These are phyloP conservation scores for Spondyliosoma cantharus DNA, from an alignment of 2,797 vertebrate genomes.

Conservation along the genomic window DNA sequence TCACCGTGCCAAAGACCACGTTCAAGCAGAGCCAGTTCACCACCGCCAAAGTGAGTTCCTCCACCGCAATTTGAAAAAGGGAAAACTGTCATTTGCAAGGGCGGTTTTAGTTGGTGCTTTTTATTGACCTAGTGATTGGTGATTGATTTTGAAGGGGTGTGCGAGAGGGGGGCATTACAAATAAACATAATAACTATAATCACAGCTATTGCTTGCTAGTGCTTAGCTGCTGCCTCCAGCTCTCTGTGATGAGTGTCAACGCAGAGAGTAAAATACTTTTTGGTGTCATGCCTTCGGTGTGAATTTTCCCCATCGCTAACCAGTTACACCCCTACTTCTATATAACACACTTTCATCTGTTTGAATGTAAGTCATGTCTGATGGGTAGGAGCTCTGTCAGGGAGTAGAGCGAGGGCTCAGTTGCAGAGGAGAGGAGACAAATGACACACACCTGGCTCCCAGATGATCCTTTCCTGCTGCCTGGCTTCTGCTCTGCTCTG, in stretches of 20 bases:
- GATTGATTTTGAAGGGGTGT: background rate
- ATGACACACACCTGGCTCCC: slow-evolving; percentile 58
- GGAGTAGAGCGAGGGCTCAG: slow-evolving; percentile 47
- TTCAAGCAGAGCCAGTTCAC: slow-evolving; percentile 84
- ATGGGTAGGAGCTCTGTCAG: slow-evolving; percentile 26
- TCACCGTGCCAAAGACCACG: slow-evolving; percentile 81
- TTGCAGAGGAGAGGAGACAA: slow-evolving; percentile 59
- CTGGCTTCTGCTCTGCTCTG: slow-evolving; percentile 68
- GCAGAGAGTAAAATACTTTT: slow-evolving; percentile 20
- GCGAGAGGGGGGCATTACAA: background rate
- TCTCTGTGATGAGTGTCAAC: slow-evolving; percentile 26
- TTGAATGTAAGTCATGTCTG: slow-evolving; percentile 42
- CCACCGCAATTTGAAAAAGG: background rate
- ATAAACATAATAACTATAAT: background rate
- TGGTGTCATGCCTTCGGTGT: slow-evolving; percentile 26
- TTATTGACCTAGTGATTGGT: background rate
- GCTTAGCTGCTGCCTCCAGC: slow-evolving; percentile 33
- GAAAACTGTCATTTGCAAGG: background rate
- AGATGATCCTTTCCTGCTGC: slow-evolving; percentile 67
- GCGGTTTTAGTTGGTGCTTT: background rate
- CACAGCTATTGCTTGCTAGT: slow-evolving; percentile 29
- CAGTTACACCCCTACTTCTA: slow-evolving; percentile 21
- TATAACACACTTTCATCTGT: slow-evolving; percentile 30
- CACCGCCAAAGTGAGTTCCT: slow-evolving; percentile 93
- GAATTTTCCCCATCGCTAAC: slow-evolving; percentile 23